A percentile compares a stretch with the other conserved stretches of the same genome.
Conservation (phyloP, 2,797 vertebrate species). For the Spinibarbus caldwelli region DNA sequence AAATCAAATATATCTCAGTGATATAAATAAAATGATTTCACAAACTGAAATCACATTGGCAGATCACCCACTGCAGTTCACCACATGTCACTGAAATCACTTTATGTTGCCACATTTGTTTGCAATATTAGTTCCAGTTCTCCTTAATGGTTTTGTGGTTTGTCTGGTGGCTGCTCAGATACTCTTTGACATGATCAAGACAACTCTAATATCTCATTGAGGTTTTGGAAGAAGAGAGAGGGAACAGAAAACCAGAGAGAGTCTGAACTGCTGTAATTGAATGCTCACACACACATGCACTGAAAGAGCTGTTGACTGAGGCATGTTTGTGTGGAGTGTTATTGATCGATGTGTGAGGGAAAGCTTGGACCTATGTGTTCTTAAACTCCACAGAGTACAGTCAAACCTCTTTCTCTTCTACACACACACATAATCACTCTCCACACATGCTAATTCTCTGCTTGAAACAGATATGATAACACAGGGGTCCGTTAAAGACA, state of each 20-base stretch:
- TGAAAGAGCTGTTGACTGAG: constrained; percentile 36
- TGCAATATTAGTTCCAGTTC: not conserved
- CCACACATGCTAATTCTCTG: constrained; percentile 4
- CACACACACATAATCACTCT: constrained; percentile 19
- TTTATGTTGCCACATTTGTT: not conserved
- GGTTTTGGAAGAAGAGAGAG: constrained; percentile 7
- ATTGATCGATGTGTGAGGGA: constrained; percentile 31
- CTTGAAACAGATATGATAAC: not conserved
- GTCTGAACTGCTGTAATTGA: constrained; percentile 22
- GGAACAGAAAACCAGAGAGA: not conserved
- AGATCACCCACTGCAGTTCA: not conserved
- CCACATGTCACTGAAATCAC: not conserved
- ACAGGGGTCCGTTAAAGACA: constrained; percentile 7
- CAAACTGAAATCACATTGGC: not conserved
- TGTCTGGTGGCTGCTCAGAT: not conserved
- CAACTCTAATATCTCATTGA: not conserved
- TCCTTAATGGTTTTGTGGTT: constrained; percentile 4
- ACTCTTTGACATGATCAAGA: not conserved
- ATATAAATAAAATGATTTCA: not conserved
- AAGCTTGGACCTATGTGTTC: constrained; percentile 29
- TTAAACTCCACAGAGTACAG: constrained; percentile 29
- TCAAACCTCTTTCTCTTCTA: not conserved
- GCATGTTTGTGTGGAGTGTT: constrained; percentile 35
- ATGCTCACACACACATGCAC: constrained; percentile 19
- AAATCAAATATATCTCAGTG: not conserved